Evolutionary conservation across 2,113 vertebrate species (phyloP).

Genomic region (Hyaena hyaena): DNA sequence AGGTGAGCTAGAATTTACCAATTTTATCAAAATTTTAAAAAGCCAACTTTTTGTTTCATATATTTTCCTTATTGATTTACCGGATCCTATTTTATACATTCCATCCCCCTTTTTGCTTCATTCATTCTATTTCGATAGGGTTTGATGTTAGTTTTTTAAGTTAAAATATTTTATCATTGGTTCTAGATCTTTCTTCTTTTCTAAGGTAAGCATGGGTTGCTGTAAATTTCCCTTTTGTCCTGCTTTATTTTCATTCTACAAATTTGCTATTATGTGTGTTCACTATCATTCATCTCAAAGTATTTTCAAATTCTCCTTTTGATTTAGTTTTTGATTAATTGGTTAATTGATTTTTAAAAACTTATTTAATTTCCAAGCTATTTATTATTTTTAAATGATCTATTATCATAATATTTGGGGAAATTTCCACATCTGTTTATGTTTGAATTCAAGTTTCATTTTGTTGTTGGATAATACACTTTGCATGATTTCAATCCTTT

Average conservation of each 20-base stretch:
- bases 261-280: background rate
- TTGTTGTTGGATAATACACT: background rate
- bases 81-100: background rate
- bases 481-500: background rate
- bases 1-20: background rate
- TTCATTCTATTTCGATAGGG: background rate
- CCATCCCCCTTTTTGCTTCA: background rate
- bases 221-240: background rate
- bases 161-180: background rate
- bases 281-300: slow-evolving; percentile 22
- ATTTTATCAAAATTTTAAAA: background rate
- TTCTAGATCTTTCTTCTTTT: background rate
- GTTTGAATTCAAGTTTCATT: slow-evolving; percentile 28
- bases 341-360: slow-evolving; percentile 26
- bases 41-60: background rate
- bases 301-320: background rate
- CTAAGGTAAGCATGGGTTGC: background rate
- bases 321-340: background rate
- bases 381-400: background rate
- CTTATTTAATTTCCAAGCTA: slow-evolving; percentile 40
- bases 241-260: background rate
- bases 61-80: background rate
- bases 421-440: background rate
- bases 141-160: slow-evolving; percentile 23
- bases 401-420: background rate